These are phyloP conservation scores for Gavia stellata DNA, from an alignment of 2,113 vertebrate genomes.

Conservation along the genomic window DNA sequence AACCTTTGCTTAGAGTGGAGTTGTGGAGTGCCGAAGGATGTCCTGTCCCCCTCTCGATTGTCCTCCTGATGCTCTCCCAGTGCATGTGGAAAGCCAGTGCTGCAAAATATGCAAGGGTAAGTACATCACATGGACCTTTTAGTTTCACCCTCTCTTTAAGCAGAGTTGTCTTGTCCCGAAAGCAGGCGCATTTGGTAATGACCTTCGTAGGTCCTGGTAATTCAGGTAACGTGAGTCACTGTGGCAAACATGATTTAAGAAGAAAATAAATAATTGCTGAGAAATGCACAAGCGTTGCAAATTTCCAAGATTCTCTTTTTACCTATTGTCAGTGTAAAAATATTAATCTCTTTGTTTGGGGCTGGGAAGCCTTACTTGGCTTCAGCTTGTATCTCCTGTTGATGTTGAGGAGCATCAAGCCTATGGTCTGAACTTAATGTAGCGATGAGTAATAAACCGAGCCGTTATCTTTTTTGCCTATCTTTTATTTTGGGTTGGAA, in stretches of 20 bases:
- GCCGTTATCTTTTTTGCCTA: neutral
- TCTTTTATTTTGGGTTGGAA: neutral
- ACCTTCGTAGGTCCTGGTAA: neutral
- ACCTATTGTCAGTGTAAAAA: neutral
- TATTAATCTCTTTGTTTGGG: neutral
- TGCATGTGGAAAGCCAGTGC: conserved; percentile 83
- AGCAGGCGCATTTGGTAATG: accelerated
- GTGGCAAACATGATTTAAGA: neutral
- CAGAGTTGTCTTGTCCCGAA: neutral
- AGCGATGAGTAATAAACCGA: neutral
- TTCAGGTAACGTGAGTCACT: accelerated
- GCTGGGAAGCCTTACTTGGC: neutral
- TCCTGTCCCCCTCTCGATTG: conserved; percentile 86
- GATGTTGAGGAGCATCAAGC: neutral
- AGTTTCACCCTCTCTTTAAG: accelerated
- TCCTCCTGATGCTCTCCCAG: conserved; percentile 82
- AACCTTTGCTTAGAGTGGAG: conserved; percentile 76
- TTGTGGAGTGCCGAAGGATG: conserved; percentile 87
- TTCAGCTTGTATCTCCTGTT: neutral
- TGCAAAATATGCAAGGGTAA: conserved; percentile 92
- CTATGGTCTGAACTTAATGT: neutral
- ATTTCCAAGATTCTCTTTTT: neutral
- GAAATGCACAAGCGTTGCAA: neutral
- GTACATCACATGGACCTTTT: conserved; percentile 16
- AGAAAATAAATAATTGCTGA: neutral